A percentile compares a stretch with the other conserved stretches of the same genome.
Evolutionary conservation across 2,888 invertebrate species (phyloP).

Genomic region (Caenorhabditis sinica): DNA sequence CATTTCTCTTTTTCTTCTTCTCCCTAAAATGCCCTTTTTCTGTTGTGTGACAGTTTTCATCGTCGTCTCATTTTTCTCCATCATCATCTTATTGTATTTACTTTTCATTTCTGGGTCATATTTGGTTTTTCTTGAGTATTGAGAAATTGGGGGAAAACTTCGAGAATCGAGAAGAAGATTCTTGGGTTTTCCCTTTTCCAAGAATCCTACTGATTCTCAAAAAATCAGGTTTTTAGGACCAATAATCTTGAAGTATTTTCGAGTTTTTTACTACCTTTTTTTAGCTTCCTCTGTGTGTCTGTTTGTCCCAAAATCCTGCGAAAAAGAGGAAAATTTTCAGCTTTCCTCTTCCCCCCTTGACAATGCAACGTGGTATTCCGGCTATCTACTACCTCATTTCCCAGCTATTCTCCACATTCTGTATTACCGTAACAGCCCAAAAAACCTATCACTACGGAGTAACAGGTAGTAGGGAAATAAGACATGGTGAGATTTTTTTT

Average conservation of each 20-base stretch:
- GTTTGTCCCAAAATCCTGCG: too few relatives aligned
- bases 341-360: neutral
- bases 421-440: neutral
- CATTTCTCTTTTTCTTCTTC: constrained; percentile 2
- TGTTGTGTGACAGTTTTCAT: constrained; percentile 8
- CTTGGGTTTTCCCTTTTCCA: neutral
- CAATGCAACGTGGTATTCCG: constrained; percentile 50
- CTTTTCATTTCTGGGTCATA: constrained; percentile 54
- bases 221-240: too few relatives aligned
- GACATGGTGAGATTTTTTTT: constrained; percentile 16
- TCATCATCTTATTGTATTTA: constrained; percentile 21
- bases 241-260: too few relatives aligned
- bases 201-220: too few relatives aligned
- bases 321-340: constrained; percentile 7
- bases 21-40: constrained; percentile 22
- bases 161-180: neutral
- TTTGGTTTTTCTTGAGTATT: constrained; percentile 33
- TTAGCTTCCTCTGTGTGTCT: too few relatives aligned
- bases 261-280: too few relatives aligned
- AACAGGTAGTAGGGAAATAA: constrained; percentile 24
- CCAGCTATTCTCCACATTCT: constrained; percentile 14
- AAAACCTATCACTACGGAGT: constrained; percentile 51
- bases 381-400: constrained; percentile 42
- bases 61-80: neutral
- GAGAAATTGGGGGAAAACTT: neutral